Conservation (phyloP, 2,113 vertebrate species). For the Parus major region DNA sequence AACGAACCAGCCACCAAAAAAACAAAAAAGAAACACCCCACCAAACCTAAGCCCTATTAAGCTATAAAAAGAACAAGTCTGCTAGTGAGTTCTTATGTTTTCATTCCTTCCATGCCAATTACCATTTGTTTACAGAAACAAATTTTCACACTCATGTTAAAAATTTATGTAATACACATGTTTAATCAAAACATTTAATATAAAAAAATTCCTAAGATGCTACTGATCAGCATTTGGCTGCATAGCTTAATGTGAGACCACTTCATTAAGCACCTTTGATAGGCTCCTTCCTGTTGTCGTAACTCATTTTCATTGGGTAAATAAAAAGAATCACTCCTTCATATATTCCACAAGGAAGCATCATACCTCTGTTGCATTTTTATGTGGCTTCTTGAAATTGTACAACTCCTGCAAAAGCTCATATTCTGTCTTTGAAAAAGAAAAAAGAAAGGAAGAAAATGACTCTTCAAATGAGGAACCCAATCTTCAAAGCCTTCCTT, state of each 20-base stretch:
- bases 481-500: not conserved
- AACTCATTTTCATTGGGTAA: not conserved
- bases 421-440: conserved; percentile 85
- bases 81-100: not conserved
- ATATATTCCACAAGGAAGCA: not conserved
- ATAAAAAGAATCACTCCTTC: not conserved
- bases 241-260: not conserved
- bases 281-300: not conserved
- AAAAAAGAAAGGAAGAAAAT: not conserved
- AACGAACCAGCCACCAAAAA: not conserved
- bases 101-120: not conserved
- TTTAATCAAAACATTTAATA: not conserved
- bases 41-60: not conserved
- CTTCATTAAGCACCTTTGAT: conserved; percentile 13
- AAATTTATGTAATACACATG: not conserved
- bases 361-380: conserved; percentile 79
- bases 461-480: not conserved
- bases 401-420: conserved; percentile 88
- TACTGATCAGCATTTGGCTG: not conserved
- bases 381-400: conserved; percentile 83
- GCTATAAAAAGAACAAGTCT: not conserved
- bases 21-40: not conserved
- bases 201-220: not conserved
- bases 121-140: not conserved
- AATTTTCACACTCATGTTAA: not conserved